Conservation (phyloP, 2,113 vertebrate genomes). For the Calonectris borealis region DNA sequence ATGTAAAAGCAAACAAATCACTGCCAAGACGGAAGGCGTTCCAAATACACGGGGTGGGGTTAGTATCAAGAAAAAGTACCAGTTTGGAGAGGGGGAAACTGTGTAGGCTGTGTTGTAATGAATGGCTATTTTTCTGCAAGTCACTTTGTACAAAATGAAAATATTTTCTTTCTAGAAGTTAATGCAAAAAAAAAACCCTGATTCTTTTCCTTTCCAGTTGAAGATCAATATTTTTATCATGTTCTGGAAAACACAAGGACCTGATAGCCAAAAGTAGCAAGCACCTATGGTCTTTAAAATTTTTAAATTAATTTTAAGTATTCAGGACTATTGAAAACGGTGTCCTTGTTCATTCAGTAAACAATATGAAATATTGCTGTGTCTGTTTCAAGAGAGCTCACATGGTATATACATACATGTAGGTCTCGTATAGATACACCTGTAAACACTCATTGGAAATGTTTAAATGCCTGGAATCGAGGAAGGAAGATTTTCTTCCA, state of each 20-base stretch:
- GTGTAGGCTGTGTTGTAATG: neutral
- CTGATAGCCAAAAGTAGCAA: neutral
- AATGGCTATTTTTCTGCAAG: neutral
- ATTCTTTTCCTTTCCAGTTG: neutral
- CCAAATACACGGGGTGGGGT: neutral
- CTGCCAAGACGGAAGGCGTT: constrained; percentile 24
- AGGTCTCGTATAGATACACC: neutral
- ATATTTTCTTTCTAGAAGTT: neutral
- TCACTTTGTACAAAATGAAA: neutral
- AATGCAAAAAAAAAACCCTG: neutral
- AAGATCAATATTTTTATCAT: neutral
- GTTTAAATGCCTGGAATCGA: neutral
- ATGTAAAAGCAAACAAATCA: constrained; percentile 34
- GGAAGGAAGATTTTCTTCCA: neutral
- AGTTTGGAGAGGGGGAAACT: neutral
- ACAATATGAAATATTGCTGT: neutral
- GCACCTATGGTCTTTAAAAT: neutral
- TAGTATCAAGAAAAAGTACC: neutral
- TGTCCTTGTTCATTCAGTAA: neutral
- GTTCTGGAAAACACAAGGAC: neutral
- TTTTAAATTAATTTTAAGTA: neutral
- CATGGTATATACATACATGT: fast-evolving
- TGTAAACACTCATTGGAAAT: neutral
- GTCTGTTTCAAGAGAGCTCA: neutral
- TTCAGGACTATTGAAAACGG: neutral